phyloP scores from a whole-genome alignment of 2,113 vertebrate genomes.

The Smithornis capensis region DNA sequence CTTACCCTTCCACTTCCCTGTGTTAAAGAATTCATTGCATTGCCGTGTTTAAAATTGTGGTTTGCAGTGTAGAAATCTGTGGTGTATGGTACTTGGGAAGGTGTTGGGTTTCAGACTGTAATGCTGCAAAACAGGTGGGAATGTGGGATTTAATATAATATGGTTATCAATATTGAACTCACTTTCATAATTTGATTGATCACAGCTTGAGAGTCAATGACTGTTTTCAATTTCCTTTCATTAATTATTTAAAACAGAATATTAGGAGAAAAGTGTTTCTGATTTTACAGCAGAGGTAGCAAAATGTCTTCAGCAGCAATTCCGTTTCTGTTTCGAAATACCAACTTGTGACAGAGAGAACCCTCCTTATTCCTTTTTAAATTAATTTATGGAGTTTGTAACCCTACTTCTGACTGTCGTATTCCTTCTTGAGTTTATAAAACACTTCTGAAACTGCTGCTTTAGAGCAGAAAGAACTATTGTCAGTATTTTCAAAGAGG shows the following conservation, averaged over 20 bases:
- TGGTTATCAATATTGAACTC: not conserved
- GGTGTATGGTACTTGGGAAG: not conserved
- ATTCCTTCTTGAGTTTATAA: not conserved
- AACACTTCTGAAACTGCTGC: not conserved
- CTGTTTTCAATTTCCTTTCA: not conserved
- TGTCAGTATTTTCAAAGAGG: not conserved
- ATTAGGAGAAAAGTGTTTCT: not conserved
- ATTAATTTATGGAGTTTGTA: not conserved
- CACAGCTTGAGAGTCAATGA: not conserved
- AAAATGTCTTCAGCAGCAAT: not conserved
- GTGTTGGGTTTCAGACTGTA: not conserved
- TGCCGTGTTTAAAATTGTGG: not conserved
- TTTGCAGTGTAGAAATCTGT: not conserved
- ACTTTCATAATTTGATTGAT: not conserved
- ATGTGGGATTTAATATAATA: not conserved
- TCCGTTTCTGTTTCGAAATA: not conserved
- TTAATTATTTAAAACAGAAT: slow-evolving; percentile 8
- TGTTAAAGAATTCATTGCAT: not conserved
- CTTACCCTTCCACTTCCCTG: not conserved
- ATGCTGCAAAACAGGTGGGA: not conserved
- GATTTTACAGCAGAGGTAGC: not conserved
- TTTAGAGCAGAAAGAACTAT: not conserved
- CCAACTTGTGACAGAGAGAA: not conserved
- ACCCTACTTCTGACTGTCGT: not conserved
- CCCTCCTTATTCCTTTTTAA: not conserved